Evolutionary conservation across 2,797 vertebrate species (phyloP), one percentile per base, ranked within the genome.

Genomic region (Neopelma chrysocephalum): DNA sequence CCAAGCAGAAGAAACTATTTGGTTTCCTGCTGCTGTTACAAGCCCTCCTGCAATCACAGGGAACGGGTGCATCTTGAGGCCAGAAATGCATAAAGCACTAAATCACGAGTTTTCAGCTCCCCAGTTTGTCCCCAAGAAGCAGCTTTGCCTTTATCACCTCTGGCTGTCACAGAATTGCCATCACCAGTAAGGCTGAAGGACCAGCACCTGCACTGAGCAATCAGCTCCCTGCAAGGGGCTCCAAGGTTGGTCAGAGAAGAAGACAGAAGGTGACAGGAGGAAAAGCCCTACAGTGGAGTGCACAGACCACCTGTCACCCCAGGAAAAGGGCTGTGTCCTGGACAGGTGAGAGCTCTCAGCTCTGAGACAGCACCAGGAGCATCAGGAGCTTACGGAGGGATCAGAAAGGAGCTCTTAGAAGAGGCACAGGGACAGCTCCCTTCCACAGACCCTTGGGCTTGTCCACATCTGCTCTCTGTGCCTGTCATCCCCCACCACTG

Each of bases 361-460:
- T 47, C 11, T 26, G 7, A 76, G 53, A 61, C 20, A 76, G 60
- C 17, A 34, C 32, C 32, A 47, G 32, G 22, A 65, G 16, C 23
- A 65, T 8, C 48, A 60, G 66, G 20, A 89, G 32, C 19, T 60
- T 40, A 54, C 9, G 29, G 42, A 80, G 18, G 19, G 18, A 16
- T 36, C 58, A 76, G 68, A 48, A 86, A 20, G 58, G n/a, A 70
- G 36, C 15, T 57, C 42, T 26, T 16, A n/a, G 68, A 43, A 81
- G 32, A 83, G 21, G 31, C 34, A 36, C 9, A 60, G 25, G 23
- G 31, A 42, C 13, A 58, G 16, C 14, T 45, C 54, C 58, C 10
- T 20, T 22, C 31, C 1, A 0, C 2, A 0, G 26, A 61, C 11
- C 26, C 47, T 17, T 16, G 23, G 27, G 8, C 6, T 19, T 36